Evolutionary conservation across 1,140 invertebrate species (phyloP).

Genomic region (Temnothorax longispinosus): DNA sequence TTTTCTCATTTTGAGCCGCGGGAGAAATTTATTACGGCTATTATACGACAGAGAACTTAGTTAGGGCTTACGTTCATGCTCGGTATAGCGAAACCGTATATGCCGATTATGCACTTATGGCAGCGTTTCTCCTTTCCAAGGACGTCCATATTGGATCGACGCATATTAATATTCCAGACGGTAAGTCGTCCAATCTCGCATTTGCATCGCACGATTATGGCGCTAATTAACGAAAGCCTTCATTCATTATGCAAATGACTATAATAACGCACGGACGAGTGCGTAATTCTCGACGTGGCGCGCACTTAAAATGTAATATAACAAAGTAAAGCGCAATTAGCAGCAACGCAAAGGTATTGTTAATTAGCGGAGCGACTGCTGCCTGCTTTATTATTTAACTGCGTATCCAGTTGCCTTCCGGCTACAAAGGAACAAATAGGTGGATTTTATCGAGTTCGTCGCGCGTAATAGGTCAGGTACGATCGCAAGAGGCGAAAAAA

Average conservation of each 20-base stretch:
- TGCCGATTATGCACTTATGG: slow-evolving; percentile 23
- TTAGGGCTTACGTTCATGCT: not conserved
- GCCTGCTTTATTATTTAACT: slow-evolving; percentile 74
- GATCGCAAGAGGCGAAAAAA: slow-evolving; percentile 61
- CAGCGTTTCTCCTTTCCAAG: slow-evolving; percentile 42
- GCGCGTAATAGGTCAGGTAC: slow-evolving; percentile 52
- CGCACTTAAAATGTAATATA: slow-evolving; percentile 76
- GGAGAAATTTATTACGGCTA: not conserved
- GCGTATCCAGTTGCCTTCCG: slow-evolving; percentile 71
- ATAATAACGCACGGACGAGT: slow-evolving; percentile 78
- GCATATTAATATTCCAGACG: slow-evolving; percentile 76
- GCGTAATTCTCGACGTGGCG: slow-evolving; percentile 72
- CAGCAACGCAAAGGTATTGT: slow-evolving; percentile 72
- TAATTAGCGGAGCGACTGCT: slow-evolving; percentile 75
- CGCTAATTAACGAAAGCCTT: slow-evolving; percentile 80
- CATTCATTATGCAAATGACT: slow-evolving; percentile 82
- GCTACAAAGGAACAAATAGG: slow-evolving; percentile 74
- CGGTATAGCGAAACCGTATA: not conserved
- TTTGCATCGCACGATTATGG: slow-evolving; percentile 78
- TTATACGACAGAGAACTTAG: not conserved
- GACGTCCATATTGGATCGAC: slow-evolving; percentile 9
- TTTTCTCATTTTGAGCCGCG: not conserved
- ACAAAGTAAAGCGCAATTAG: slow-evolving; percentile 78
- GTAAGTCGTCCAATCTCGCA: slow-evolving; percentile 73
- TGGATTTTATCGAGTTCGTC: slow-evolving; percentile 70